Percentiles rank a stretch among this genome's conserved stretches.
phyloP scores from a whole-genome alignment of 2,113 vertebrate species.

The Gnathonemus longibarbis region DNA sequence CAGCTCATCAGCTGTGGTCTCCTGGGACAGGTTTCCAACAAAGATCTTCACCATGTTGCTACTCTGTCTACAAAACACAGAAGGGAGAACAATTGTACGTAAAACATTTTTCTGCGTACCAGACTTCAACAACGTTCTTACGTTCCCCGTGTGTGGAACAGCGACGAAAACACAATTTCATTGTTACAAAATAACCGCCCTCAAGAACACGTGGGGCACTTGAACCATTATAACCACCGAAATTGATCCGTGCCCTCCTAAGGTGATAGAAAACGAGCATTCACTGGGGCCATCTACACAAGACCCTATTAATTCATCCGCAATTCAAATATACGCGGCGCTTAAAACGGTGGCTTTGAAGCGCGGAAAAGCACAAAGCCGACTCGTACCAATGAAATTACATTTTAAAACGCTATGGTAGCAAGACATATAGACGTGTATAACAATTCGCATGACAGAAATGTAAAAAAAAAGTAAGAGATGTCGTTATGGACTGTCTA shows the following conservation, averaged over 20 bases:
- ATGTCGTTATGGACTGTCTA: neutral
- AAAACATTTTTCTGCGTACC: neutral
- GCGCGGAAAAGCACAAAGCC: neutral
- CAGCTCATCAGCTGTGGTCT: slow-evolving; percentile 84
- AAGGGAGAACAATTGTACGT: neutral
- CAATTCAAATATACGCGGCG: neutral
- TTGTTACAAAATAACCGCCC: neutral
- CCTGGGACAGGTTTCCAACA: slow-evolving; percentile 85
- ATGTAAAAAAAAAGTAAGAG: neutral
- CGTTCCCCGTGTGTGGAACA: neutral
- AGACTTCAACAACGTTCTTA: neutral
- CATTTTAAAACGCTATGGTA: neutral
- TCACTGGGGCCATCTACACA: neutral
- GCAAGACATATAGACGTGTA: neutral
- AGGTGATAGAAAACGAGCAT: neutral
- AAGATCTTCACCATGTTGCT: slow-evolving; percentile 90
- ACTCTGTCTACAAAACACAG: slow-evolving; percentile 28
- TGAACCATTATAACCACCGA: neutral
- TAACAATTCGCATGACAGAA: neutral
- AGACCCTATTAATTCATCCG: neutral
- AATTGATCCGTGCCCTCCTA: neutral
- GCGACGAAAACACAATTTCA: neutral
- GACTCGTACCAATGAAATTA: neutral
- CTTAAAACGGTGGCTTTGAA: neutral
- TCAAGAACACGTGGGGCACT: neutral